phyloP scores from a whole-genome alignment of 2,888 invertebrate species.

The Ophonus ardosiacus region DNA sequence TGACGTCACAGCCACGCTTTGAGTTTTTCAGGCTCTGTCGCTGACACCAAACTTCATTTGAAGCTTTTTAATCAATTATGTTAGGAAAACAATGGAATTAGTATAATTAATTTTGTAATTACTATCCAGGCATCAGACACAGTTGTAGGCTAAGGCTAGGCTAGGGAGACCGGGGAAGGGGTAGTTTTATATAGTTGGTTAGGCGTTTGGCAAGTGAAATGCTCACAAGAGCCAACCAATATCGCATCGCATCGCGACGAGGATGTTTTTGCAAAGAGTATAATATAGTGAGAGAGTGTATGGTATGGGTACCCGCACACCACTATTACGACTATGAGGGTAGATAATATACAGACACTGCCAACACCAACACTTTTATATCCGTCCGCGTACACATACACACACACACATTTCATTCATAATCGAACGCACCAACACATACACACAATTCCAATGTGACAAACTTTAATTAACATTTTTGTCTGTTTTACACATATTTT shows the following conservation, averaged over 20 bases:
- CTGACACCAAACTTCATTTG: constrained; percentile 51
- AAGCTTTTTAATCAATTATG: constrained; percentile 58
- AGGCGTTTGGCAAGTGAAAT: constrained; percentile 42
- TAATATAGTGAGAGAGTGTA: not conserved
- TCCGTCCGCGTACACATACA: not conserved
- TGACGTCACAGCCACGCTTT: not conserved
- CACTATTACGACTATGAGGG: constrained; percentile 5
- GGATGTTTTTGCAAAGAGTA: constrained; percentile 8
- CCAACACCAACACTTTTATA: not conserved
- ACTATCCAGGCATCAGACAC: constrained; percentile 43
- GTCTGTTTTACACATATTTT: too few relatives aligned
- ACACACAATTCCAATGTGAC: too few relatives aligned
- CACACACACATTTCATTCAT: not conserved
- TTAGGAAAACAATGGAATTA: constrained; percentile 59
- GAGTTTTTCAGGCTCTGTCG: constrained; percentile 40
- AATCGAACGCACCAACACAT: too few relatives aligned
- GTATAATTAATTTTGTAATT: constrained; percentile 60
- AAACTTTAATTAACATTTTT: too few relatives aligned
- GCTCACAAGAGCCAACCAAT: constrained; percentile 9
- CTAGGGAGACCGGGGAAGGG: not conserved
- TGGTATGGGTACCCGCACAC: constrained; percentile 36
- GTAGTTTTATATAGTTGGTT: constrained; percentile 44
- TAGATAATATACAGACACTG: constrained; percentile 3
- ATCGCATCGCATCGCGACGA: not conserved
- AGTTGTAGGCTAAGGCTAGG: not conserved